Evolutionary conservation across 2,888 invertebrate genomes (phyloP).

Genomic region (Apoderus coryli): DNA sequence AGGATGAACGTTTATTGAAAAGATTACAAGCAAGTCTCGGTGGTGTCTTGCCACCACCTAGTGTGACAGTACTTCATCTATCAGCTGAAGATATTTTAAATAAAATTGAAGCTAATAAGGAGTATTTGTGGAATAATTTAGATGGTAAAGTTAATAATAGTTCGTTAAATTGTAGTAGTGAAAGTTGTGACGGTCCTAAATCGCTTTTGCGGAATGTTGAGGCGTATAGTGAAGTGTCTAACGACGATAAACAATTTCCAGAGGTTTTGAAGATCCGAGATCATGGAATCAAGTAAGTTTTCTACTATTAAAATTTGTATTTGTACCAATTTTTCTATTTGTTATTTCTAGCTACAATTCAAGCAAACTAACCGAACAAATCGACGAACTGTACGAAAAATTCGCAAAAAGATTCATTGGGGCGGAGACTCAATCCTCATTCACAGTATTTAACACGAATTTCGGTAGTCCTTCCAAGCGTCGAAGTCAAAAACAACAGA

Average conservation of each 20-base stretch:
- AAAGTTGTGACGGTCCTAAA: slow-evolving; percentile 12
- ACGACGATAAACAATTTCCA: slow-evolving; percentile 39
- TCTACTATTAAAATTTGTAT: too few relatives aligned
- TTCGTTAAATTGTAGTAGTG: slow-evolving; percentile 15
- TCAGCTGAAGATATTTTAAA: slow-evolving; percentile 51
- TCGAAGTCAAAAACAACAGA: slow-evolving; percentile 33
- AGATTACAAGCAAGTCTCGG: slow-evolving; percentile 43
- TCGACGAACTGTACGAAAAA: slow-evolving; percentile 49
- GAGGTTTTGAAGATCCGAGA: slow-evolving; percentile 44
- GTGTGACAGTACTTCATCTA: slow-evolving; percentile 50
- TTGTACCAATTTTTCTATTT: too few relatives aligned
- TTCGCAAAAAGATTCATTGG: slow-evolving; percentile 59
- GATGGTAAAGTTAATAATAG: slow-evolving; percentile 8
- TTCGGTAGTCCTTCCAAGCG: slow-evolving; percentile 45
- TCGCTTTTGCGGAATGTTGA: slow-evolving; percentile 27
- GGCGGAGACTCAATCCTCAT: slow-evolving; percentile 56
- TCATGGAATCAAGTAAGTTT: slow-evolving; percentile 58
- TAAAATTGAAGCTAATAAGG: slow-evolving; percentile 25
- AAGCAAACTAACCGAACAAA: slow-evolving; percentile 51
- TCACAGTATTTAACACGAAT: slow-evolving; percentile 43
- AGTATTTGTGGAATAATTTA: slow-evolving; percentile 22
- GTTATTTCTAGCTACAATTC: slow-evolving; percentile 48
- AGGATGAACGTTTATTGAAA: slow-evolving; percentile 31
- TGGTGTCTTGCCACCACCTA: slow-evolving; percentile 63
- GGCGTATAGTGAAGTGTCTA: slow-evolving; percentile 30